These are phyloP conservation scores for Sardina pilchardus DNA, from an alignment of 2,113 vertebrate genomes.

Conservation along the genomic window DNA sequence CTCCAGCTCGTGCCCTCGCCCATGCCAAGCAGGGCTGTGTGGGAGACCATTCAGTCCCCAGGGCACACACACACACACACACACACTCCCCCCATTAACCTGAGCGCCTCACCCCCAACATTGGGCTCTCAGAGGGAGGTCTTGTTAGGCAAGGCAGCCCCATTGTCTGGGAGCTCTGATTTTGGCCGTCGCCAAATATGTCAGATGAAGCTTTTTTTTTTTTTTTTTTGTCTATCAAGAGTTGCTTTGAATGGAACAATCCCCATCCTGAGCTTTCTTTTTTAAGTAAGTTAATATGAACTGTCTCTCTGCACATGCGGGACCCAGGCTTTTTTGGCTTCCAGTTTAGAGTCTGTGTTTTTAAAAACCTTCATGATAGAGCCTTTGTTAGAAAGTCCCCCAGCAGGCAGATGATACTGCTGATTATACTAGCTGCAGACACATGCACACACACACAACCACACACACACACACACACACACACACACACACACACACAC, in stretches of 20 bases:
- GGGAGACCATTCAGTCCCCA: not conserved
- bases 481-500: too few species aligned
- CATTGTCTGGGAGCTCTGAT: not conserved
- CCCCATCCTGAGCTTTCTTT: not conserved
- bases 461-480: too few species aligned
- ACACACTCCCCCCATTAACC: not conserved
- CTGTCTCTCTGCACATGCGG: not conserved
- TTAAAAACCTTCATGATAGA: not conserved
- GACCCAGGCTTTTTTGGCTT: not conserved
- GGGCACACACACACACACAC: too few species aligned
- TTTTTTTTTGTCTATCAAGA: not conserved
- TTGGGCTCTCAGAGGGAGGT: not conserved
- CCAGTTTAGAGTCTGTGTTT: not conserved
- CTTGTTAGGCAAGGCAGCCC: not conserved
- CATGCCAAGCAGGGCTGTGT: conserved; percentile 14
- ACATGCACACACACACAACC: too few species aligned
- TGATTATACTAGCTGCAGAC: not conserved
- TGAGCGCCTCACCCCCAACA: not conserved
- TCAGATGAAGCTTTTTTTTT: not conserved
- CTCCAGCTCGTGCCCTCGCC: not conserved
- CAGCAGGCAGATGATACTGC: not conserved
- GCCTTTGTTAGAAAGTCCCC: not conserved
- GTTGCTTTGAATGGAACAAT: not conserved
- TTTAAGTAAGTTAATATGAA: not conserved
- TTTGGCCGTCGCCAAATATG: not conserved